These are phyloP conservation scores for Corticium candelabrum DNA, from an alignment of 37 sponge, comb jelly and placozoan genomes.

Conservation along the genomic window DNA sequence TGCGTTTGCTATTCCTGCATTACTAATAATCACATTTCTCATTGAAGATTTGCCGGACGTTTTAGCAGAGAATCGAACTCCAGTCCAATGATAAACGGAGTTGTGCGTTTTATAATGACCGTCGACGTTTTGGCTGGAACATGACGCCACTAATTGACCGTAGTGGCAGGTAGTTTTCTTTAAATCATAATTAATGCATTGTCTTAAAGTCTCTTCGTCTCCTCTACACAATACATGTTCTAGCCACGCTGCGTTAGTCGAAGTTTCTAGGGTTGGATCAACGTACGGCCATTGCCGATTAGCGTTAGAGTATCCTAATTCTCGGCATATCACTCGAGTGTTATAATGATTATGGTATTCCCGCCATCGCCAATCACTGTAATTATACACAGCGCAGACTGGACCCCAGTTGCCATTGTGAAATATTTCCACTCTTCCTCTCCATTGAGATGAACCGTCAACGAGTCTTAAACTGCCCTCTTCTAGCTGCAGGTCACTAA, in stretches of 20 bases:
- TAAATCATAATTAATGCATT: background rate
- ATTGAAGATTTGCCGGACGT: background rate
- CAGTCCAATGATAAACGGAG: background rate
- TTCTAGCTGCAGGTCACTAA: background rate
- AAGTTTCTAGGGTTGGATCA: background rate
- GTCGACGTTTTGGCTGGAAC: background rate
- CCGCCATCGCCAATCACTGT: background rate
- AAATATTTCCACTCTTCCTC: background rate
- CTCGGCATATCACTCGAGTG: background rate
- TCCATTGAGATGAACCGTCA: background rate
- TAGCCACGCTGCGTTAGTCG: background rate
- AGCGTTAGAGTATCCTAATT: background rate
- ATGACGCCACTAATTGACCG: background rate
- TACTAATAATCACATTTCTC: background rate
- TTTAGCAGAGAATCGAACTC: background rate
- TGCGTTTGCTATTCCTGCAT: background rate
- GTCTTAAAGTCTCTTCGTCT: background rate
- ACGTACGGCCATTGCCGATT: background rate
- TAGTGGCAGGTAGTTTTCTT: background rate
- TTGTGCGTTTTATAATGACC: background rate
- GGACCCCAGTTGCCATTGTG: background rate
- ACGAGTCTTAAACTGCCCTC: background rate
- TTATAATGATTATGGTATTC: background rate
- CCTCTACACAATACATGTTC: background rate
- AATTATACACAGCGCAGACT: background rate